Evolutionary conservation across 2,888 invertebrate species (phyloP).

Genomic region (Alloscopus bannaensis): DNA sequence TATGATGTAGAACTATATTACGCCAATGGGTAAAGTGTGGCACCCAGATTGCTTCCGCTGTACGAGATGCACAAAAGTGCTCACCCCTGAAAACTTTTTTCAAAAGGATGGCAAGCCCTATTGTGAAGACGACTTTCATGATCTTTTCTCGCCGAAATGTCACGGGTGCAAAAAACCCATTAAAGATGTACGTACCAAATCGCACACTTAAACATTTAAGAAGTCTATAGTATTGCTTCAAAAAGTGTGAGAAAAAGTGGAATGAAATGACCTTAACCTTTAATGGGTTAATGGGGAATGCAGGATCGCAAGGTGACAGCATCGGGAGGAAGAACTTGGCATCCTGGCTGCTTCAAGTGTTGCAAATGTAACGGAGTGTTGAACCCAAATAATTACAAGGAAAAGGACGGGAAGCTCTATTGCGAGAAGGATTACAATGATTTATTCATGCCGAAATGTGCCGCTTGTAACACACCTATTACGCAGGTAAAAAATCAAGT

Average conservation of each 20-base stretch:
- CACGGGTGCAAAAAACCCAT: slow-evolving; percentile 69
- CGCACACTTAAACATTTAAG: slow-evolving; percentile 19
- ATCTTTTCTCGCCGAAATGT: slow-evolving; percentile 71
- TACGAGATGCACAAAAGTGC: slow-evolving; percentile 47
- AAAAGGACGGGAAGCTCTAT: slow-evolving; percentile 66
- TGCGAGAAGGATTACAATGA: slow-evolving; percentile 71
- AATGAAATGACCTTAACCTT: slow-evolving; percentile 19
- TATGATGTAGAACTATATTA: slow-evolving; percentile 46
- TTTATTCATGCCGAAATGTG: slow-evolving; percentile 71
- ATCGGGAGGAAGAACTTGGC: slow-evolving; percentile 61
- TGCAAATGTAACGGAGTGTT: slow-evolving; percentile 66
- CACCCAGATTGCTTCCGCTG: slow-evolving; percentile 65
- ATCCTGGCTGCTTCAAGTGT: slow-evolving; percentile 69
- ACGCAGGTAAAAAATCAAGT: slow-evolving; percentile 6
- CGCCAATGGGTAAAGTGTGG: slow-evolving; percentile 58
- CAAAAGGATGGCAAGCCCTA: slow-evolving; percentile 61
- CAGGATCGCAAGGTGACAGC: slow-evolving; percentile 67
- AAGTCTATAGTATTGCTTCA: neutral
- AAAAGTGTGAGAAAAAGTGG: neutral
- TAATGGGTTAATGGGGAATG: neutral
- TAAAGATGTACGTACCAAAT: slow-evolving; percentile 62
- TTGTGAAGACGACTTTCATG: slow-evolving; percentile 69
- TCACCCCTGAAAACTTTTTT: slow-evolving; percentile 55
- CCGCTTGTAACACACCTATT: slow-evolving; percentile 65
- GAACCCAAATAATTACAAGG: slow-evolving; percentile 66